Evolutionary conservation across 2,797 vertebrate species (phyloP), one percentile per base, ranked within the genome.

Genomic region (Characodon lateralis): DNA sequence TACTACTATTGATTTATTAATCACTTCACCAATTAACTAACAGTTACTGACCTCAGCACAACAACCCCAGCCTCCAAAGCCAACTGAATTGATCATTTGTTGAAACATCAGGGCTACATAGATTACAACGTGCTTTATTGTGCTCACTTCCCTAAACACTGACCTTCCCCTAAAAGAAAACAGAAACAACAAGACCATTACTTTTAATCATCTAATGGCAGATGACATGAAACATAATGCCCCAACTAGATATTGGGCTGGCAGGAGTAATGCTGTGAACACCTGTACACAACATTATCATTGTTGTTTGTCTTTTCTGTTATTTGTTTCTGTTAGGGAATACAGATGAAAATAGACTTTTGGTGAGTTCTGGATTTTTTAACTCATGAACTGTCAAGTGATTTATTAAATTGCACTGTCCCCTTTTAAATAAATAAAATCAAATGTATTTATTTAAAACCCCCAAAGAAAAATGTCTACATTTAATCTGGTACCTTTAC

Each of bases 11-110:
- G 97, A 99, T 97, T 95, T 94, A 97, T 97, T 98, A 98, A 99
- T 98, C 97, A 98, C 96, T 98, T 95, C 94, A 96, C 96, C 96
- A 95, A 97, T 98, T 96, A 97, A 97, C 97, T 97, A 98, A 97
- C 97, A 97, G 96, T 97, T 96, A 97, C 96, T 98, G 97, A 98
- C 96, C n/a, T n/a, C n/a, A n/a, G n/a, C n/a, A n/a, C n/a, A 96
- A 95, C 96, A 94, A 9, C 10, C 56, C 22, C 31, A n/a, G 28
- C 73, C 66, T 75, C 68, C 71, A 76, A 35, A 79, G 86, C 81
- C 72, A 79, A 86, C 63, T 93, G 95, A 97, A 98, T 99, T 91
- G 96, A 99, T 98, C 96, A 96, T 95, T 98, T 98, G 99, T 98
- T 98, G 98, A 97, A 97, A 97, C 97, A 97, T 98, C 96, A 97